Evolutionary conservation across 1,140 invertebrate genomes (phyloP), one percentile per base, ranked within the genome.

Genomic region (Asobara japonica): DNA sequence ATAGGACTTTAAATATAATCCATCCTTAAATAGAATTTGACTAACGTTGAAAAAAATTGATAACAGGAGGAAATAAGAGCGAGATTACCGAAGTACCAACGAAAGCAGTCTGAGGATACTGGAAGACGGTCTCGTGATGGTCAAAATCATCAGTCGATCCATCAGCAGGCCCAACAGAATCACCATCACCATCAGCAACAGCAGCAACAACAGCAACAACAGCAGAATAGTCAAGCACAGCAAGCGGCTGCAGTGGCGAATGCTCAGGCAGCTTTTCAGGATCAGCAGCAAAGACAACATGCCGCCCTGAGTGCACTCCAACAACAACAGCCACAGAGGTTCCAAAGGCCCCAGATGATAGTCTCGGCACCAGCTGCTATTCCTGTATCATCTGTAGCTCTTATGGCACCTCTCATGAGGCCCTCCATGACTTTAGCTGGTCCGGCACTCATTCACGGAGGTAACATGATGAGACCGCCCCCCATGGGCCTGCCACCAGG

Each of bases 51-150:
- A 31, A 41, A 62, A 8, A 62, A 29, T 10, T 30, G 22, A 56
- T 51, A 69, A 51, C 80, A 97, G 88, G 96, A 97, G 84, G 96
- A 98, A 88, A 91, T 95, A 74, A 89, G 94, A 65, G 93, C 95
- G 10, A 90, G 92, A 72, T 87, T 92, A 79, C 89, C 91, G 2
- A 94, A 94, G 83, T 97, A 97, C 84, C 89, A 91, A 62, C 83
- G 84, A 62, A 87, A 87, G 76, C 87, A 88, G 73, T 79, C 79
- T 27, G 85, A 89, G 20, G 86, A 89, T n/a, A 84, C 87, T 20
- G 69, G 38, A 33, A 86, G 86, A 76, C 89, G 89, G n/a, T 45
- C 41, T 56, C 86, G 89, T 3, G 91, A 92, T 73, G 88, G 89
- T 29, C 85, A 83, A 29, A 83, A 85, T 22, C 89, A 90, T 65